Evolutionary conservation across 1,140 invertebrate genomes (phyloP), one percentile per base, ranked within the genome.

Genomic region (Achroia grisella): DNA sequence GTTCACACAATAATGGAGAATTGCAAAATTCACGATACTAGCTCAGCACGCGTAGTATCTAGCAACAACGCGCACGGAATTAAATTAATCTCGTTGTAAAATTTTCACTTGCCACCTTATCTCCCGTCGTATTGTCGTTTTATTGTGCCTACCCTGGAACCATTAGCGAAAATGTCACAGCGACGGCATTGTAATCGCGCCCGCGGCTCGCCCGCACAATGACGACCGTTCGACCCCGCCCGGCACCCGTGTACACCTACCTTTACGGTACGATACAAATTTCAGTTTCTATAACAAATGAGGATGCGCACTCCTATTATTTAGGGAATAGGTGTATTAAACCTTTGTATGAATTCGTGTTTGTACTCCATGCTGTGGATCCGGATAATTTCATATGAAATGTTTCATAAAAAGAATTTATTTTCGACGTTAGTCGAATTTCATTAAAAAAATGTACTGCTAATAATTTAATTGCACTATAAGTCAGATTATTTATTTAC

Each of bases 151-250:
- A 71, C 77, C 77, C 74, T 73, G 71, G 61, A 78, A 84, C 80
- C 80, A 81, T 84, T 84, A 84, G 77, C 75, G 75, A 81, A 79
- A 84, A 84, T 84, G 80, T 84, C 79, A 81, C 72, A 72, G 67
- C 69, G 67, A 48, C 44, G 67, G 75, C 75, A 84, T 84, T 84
- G 80, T 84, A 69, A 67, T 63, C 74, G 64, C 62, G 62, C 71
- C 69, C 69, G 73, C 63, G 67, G 70, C 71, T 66, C 55, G 56
- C 63, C 70, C 67, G 66, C 60, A 78, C 79, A 83, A 80, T 80
- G 76, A 64, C 62, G 68, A 64, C 73, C 58, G 68, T 66, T 68
- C 76, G 73, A 79, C 76, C 74, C 71, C 56, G 53, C 58, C 57
- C 48, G 55, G 69, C 56, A 51, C 58, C 35, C 35, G 17, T 37